Evolutionary conservation across 2,797 vertebrate species (phyloP).

Genomic region (Octomys mimax): DNA sequence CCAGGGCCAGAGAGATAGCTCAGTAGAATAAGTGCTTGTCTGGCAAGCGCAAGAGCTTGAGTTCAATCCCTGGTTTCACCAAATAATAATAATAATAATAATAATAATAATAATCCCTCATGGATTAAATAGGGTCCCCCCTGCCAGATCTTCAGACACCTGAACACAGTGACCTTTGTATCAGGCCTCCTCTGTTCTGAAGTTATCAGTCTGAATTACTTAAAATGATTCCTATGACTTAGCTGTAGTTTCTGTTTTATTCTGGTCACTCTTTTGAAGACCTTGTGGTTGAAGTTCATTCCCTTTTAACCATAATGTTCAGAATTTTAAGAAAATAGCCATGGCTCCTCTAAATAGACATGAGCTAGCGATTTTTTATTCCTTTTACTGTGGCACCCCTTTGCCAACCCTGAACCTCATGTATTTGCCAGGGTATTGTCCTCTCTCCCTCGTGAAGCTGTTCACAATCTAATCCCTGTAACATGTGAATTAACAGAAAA

Average conservation of each 20-base stretch:
- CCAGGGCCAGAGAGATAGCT: too few species aligned
- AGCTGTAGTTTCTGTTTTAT: not conserved
- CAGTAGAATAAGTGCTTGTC: too few species aligned
- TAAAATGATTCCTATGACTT: not conserved
- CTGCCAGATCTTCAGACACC: not conserved
- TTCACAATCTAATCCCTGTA: not conserved
- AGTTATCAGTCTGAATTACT: not conserved
- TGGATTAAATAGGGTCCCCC: not conserved
- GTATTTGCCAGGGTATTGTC: not conserved
- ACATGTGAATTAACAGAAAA: not conserved
- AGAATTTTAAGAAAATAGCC: not conserved
- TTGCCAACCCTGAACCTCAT: not conserved
- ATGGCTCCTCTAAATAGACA: not conserved
- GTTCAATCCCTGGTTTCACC: too few species aligned
- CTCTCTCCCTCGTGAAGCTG: not conserved
- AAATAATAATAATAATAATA: too few species aligned
- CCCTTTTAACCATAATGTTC: not conserved
- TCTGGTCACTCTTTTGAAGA: not conserved
- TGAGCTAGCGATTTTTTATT: not conserved
- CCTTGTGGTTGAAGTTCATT: not conserved
- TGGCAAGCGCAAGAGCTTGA: too few species aligned
- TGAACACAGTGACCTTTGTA: not conserved
- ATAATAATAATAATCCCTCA: too few species aligned
- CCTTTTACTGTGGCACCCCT: not conserved
- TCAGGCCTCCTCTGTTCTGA: not conserved